phyloP scores from a whole-genome alignment of 1,140 invertebrate genomes.

The Archivesica marissinica region DNA sequence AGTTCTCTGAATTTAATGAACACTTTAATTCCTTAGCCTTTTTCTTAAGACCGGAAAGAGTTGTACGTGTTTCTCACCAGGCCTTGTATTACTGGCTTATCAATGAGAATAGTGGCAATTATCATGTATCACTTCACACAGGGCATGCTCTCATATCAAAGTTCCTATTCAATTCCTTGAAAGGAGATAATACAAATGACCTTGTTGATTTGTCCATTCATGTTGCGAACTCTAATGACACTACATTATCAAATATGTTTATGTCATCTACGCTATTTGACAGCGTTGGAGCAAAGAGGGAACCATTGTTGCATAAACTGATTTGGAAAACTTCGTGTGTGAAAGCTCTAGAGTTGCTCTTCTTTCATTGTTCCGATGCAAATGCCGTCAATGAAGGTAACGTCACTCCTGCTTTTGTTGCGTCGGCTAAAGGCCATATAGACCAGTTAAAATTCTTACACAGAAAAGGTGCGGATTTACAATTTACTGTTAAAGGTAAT shows the following conservation, averaged over 20 bases:
- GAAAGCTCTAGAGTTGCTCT: background rate
- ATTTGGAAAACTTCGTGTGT: constrained; percentile 15
- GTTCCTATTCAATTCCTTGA: background rate
- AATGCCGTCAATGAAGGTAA: background rate
- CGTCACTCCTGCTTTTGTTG: constrained; percentile 19
- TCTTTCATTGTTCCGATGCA: background rate
- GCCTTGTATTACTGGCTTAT: constrained; percentile 1
- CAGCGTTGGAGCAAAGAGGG: background rate
- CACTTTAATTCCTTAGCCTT: background rate
- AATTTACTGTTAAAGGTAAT: background rate
- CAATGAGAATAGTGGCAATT: background rate
- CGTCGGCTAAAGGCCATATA: constrained; percentile 20
- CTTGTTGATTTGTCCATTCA: constrained; percentile 13
- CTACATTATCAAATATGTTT: background rate
- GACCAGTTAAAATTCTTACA: constrained; percentile 24
- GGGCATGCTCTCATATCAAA: constrained; percentile 4
- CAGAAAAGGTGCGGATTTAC: constrained; percentile 21
- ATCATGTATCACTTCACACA: background rate
- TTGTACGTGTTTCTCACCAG: background rate
- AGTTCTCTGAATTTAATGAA: background rate
- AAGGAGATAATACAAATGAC: background rate
- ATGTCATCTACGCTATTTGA: background rate
- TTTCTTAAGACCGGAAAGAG: background rate
- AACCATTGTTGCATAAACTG: background rate
- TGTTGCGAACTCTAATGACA: background rate